Percentiles rank a stretch among this genome's conserved stretches.
Evolutionary conservation across 2,113 vertebrate species (phyloP).

Genomic region (Stigmatopora argus): DNA sequence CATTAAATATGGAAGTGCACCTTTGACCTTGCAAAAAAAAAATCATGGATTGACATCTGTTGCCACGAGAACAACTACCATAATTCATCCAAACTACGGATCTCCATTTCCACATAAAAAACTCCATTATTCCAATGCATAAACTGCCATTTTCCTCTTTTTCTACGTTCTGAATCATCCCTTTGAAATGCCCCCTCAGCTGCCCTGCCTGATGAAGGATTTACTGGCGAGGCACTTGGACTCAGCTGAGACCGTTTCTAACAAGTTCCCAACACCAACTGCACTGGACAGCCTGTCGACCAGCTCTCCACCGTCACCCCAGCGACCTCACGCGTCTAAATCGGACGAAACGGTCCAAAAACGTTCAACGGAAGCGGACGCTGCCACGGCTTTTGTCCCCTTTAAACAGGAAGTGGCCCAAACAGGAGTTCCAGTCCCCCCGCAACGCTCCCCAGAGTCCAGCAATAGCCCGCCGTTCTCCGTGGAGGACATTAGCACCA

Average conservation of each 20-base stretch:
- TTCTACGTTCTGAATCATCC: background rate
- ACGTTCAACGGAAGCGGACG: constrained; percentile 47
- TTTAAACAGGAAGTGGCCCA: constrained; percentile 41
- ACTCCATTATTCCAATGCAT: background rate
- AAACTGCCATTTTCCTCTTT: background rate
- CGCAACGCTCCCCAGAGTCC: constrained; percentile 7
- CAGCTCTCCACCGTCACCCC: constrained; percentile 19
- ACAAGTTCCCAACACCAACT: constrained; percentile 30
- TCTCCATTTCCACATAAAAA: no score
- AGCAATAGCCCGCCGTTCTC: constrained; percentile 40
- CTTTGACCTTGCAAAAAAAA: no score
- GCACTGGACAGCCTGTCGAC: constrained; percentile 8
- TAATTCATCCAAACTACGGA: no score
- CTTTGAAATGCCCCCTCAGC: constrained; percentile 30
- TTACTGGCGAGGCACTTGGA: constrained; percentile 58
- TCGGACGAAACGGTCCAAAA: constrained; percentile 33
- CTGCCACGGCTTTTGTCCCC: constrained; percentile 59
- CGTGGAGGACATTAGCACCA: constrained; percentile 46
- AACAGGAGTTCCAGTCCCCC: constrained; percentile 15
- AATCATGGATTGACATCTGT: no score
- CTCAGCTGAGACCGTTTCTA: constrained; percentile 37
- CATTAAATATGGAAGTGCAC: background rate
- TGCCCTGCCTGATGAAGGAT: constrained; percentile 64
- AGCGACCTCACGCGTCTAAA: constrained; percentile 24
- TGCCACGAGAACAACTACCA: no score